phyloP scores from a whole-genome alignment of 2,888 invertebrate species.

The Pecten maximus region DNA sequence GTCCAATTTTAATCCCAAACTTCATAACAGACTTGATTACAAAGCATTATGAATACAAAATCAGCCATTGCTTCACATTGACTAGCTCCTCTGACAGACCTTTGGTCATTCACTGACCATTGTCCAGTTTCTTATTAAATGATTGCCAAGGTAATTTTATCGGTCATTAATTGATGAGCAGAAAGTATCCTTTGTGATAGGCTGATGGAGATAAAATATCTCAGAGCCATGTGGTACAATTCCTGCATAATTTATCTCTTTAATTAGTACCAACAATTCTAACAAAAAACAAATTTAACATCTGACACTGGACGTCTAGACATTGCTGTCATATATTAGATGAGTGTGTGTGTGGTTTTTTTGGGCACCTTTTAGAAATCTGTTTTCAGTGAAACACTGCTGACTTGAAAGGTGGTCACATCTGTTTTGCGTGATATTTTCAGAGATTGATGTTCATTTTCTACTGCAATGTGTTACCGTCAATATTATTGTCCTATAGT shows the following conservation, averaged over 20 bases:
- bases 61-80: background rate
- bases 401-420: background rate
- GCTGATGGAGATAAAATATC: background rate
- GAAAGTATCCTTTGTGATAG: background rate
- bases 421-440: background rate
- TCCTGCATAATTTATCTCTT: conserved; percentile 20
- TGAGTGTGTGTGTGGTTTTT: background rate
- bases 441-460: background rate
- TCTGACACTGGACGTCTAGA: background rate
- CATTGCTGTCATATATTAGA: background rate
- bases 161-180: conserved; percentile 8
- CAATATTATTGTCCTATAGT: background rate
- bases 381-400: background rate
- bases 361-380: background rate
- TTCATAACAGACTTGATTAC: conserved; percentile 2
- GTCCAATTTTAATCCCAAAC: background rate
- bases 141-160: background rate
- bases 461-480: background rate
- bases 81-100: conserved; percentile 15
- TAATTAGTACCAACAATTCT: background rate
- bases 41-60: background rate
- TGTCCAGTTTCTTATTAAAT: background rate
- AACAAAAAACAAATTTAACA: background rate
- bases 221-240: background rate
- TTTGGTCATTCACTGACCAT: background rate